These are phyloP conservation scores for Plebejus melissa DNA, from an alignment of 2,888 invertebrate species.

Conservation along the genomic window DNA sequence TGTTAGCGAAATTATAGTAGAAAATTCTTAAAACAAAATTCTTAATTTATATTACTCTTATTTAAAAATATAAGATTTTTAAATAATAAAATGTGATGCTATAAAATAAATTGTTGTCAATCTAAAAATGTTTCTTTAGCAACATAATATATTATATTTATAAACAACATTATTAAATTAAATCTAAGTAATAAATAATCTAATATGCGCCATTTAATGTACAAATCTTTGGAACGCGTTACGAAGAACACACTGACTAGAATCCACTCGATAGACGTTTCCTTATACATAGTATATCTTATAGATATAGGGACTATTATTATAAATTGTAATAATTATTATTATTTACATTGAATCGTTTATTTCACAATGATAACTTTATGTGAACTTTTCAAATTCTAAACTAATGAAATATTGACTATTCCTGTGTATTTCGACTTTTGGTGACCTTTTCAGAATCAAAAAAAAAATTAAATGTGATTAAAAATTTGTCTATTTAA, in stretches of 20 bases:
- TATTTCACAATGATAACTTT: slow-evolving; percentile 7
- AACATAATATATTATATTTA: background rate
- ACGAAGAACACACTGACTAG: slow-evolving; percentile 75
- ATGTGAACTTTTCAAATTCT: background rate
- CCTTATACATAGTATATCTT: slow-evolving; percentile 38
- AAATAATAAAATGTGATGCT: slow-evolving; percentile 20
- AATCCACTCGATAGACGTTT: slow-evolving; percentile 57
- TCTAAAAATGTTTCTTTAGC: no score
- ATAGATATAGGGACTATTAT: slow-evolving; percentile 31
- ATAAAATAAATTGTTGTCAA: background rate
- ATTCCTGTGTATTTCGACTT: no score
- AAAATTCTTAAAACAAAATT: no score
- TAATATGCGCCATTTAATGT: slow-evolving; percentile 60
- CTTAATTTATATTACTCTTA: no score
- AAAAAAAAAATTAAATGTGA: background rate
- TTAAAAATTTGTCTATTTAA: background rate
- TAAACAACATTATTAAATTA: slow-evolving; percentile 31
- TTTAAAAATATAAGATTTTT: slow-evolving; percentile 2
- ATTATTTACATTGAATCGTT: slow-evolving; percentile 34
- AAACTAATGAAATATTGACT: no score
- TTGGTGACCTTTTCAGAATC: background rate
- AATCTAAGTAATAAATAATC: slow-evolving; percentile 39
- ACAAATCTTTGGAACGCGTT: slow-evolving; percentile 78
- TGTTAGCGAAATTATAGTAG: no score
- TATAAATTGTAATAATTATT: slow-evolving; percentile 2